Evolutionary conservation across 2,113 vertebrate species (phyloP), one percentile per base, ranked within the genome.

Genomic region (Heliornis fulica): DNA sequence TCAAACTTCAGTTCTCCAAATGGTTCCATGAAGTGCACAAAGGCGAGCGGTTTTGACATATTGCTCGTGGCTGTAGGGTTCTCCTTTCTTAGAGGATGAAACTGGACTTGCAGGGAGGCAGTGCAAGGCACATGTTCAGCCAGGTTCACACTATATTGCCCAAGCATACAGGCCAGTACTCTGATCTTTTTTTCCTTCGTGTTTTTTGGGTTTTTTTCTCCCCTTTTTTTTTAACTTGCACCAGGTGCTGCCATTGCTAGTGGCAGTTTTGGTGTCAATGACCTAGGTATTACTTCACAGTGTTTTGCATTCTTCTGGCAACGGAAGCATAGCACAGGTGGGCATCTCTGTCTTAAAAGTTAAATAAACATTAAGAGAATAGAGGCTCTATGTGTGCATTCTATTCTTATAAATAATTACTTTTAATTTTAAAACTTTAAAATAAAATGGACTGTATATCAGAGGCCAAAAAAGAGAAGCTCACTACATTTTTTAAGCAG

Each of bases 301-400:
- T 56, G 56, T 14, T 63, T 87, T 87, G 43, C 32, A n/a, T 56
- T 94, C 61, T 93, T 45, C 46, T 85, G 82, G 57, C 82, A 60
- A 64, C 11, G 76, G 82, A 79, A 91, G 56, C 19, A 25, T 29
- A 43, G 43, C 43, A 75, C 15, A 54, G 53, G 90, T 91, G 78
- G 74, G 53, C 34, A 85, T n/a, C 76, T 89, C 36, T 69, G 34
- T 80, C 63, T 72, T 86, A 76, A 74, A 81, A 90, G 76, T n/a
- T 46, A 9, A 88, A 46, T 75, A 75, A 63, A 51, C 5, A 5
- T 32, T 28, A 60, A 51, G 53, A 76, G 65, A 93, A 84, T 84
- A 87, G 70, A 82, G 78, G 45, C 48, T 81, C 17, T 0, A 0
- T 69, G 40, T 74, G 50, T 84, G 18, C 65, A 43, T 43, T 23